Evolutionary conservation across 2,797 vertebrate genomes (phyloP).

Genomic region (Sebastes goodei): DNA sequence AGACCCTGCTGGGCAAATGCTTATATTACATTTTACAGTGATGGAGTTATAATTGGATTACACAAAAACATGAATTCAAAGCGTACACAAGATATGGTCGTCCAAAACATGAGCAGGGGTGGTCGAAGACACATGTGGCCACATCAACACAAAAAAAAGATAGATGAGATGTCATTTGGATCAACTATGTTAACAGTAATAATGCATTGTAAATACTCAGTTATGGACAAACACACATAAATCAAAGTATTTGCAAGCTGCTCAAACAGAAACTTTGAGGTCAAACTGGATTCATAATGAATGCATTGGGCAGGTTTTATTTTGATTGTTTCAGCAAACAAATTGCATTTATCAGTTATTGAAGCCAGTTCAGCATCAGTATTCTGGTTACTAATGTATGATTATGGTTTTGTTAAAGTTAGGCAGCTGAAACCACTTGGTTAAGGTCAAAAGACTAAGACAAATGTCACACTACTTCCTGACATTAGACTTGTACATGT

Average conservation of each 20-base stretch:
- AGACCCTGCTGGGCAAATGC: background rate
- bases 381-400: background rate
- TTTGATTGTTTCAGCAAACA: background rate
- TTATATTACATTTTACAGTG: background rate
- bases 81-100: constrained; percentile 3
- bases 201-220: constrained; percentile 25
- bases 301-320: background rate
- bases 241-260: constrained; percentile 24
- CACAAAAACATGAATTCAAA: constrained; percentile 12
- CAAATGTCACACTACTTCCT: background rate
- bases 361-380: background rate
- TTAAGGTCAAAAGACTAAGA: background rate
- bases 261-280: background rate
- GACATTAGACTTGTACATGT: no score
- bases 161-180: constrained; percentile 21
- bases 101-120: background rate
- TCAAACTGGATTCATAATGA: background rate
- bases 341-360: background rate
- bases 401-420: background rate
- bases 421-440: background rate
- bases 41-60: constrained; percentile 10
- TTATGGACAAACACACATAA: constrained; percentile 16
- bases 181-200: constrained; percentile 33
- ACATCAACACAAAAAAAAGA: constrained; percentile 21
- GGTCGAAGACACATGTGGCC: constrained; percentile 30